A percentile compares a stretch with the other conserved stretches of the same genome.
Conservation (phyloP, 2,888 invertebrate genomes). For the Meganola albula region DNA sequence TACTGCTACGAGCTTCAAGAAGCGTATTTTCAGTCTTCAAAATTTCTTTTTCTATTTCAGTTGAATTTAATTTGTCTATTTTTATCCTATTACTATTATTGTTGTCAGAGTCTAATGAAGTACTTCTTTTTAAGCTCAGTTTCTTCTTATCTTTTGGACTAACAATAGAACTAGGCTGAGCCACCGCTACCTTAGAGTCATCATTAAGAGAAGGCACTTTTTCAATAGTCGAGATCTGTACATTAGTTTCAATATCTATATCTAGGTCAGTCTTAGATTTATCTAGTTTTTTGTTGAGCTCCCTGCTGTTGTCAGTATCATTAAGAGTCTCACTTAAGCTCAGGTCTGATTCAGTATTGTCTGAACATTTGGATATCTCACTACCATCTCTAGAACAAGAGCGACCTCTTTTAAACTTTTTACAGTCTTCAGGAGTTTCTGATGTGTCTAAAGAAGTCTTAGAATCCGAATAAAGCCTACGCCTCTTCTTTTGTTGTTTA, state of each 20-base stretch:
- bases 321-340: slow-evolving; percentile 77
- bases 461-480: slow-evolving; percentile 76
- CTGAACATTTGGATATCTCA: slow-evolving; percentile 80
- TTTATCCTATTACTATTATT: slow-evolving; percentile 75
- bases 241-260: slow-evolving; percentile 75
- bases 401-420: slow-evolving; percentile 65
- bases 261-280: slow-evolving; percentile 77
- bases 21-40: slow-evolving; percentile 80
- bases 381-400: slow-evolving; percentile 76
- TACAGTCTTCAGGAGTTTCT: slow-evolving; percentile 58
- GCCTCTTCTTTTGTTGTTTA: slow-evolving; percentile 74
- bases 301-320: slow-evolving; percentile 57
- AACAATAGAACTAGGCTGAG: slow-evolving; percentile 54
- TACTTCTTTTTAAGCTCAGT: slow-evolving; percentile 74
- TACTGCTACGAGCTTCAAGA: slow-evolving; percentile 70
- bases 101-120: slow-evolving; percentile 75
- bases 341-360: slow-evolving; percentile 79
- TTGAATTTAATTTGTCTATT: slow-evolving; percentile 66
- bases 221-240: slow-evolving; percentile 73
- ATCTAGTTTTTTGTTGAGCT: slow-evolving; percentile 74
- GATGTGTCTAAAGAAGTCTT: slow-evolving; percentile 53
- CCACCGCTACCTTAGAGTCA: slow-evolving; percentile 63
- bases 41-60: slow-evolving; percentile 77
- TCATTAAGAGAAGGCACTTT: slow-evolving; percentile 73
- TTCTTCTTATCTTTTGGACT: slow-evolving; percentile 61